A percentile compares a stretch with the other conserved stretches of the same genome.
Conservation (phyloP, 2,888 invertebrate genomes). For the Aleiodes testaceus region DNA sequence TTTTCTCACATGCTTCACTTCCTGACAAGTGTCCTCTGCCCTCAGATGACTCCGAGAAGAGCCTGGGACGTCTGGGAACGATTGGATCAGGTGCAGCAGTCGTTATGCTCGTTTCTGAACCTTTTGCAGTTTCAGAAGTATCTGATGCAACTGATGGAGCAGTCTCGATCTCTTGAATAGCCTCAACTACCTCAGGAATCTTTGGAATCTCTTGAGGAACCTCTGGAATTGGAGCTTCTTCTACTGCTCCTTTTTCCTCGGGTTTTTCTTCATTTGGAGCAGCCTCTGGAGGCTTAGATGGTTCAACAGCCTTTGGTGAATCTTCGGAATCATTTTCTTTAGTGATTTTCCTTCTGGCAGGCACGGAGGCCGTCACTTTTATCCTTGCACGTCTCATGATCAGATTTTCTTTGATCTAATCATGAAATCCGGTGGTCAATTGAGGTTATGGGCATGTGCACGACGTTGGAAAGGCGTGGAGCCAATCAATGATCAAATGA, state of each 20-base stretch:
- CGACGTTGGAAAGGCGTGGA: no score
- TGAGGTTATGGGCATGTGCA: no score
- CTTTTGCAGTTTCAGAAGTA: neutral
- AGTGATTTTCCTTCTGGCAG: constrained; percentile 73
- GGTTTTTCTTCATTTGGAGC: constrained; percentile 6
- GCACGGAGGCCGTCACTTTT: constrained; percentile 82
- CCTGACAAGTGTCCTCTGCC: constrained; percentile 4
- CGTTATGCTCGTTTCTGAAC: constrained; percentile 11
- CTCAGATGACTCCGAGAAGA: constrained; percentile 12
- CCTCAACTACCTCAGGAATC: neutral
- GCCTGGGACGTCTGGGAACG: neutral
- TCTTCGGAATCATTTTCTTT: constrained; percentile 25
- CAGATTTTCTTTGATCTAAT: neutral
- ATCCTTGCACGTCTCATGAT: constrained; percentile 76
- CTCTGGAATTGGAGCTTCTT: neutral
- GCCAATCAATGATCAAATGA: no score
- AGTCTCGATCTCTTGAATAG: neutral
- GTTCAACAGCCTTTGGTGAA: constrained; percentile 22
- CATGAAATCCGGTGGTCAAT: neutral
- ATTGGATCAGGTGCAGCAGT: neutral
- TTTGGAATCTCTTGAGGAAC: neutral
- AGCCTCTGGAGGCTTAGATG: neutral
- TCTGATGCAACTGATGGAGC: neutral
- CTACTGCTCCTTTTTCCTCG: neutral
- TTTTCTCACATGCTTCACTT: neutral